phyloP scores from a whole-genome alignment of 2,888 invertebrate species.

The Calameuta idolon region DNA sequence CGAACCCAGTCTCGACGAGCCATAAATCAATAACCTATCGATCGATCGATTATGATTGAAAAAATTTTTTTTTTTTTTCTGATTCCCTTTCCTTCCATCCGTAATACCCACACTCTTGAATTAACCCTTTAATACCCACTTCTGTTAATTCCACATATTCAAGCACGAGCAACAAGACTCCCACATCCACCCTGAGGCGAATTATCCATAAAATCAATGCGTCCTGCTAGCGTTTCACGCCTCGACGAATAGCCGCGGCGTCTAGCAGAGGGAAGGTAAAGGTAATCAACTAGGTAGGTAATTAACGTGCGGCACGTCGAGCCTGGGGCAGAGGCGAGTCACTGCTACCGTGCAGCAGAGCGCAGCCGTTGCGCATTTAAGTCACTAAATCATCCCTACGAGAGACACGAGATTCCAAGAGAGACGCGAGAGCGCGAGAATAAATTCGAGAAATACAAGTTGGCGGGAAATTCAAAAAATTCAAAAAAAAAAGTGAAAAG shows the following conservation, averaged over 20 bases:
- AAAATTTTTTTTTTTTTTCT: neutral
- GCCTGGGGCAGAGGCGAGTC: constrained; percentile 20
- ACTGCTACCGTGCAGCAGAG: constrained; percentile 12
- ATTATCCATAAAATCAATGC: constrained; percentile 8
- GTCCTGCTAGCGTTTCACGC: constrained; percentile 3
- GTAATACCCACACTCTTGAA: neutral
- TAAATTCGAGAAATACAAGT: neutral
- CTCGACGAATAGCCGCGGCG: neutral
- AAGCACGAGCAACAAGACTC: neutral
- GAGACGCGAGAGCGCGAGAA: constrained; percentile 6
- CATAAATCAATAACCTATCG: neutral
- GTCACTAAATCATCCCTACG: neutral
- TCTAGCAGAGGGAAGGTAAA: constrained; percentile 2
- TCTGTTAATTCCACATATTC: neutral
- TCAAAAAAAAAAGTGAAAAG: neutral
- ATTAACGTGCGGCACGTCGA: constrained; percentile 23
- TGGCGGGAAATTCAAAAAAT: neutral
- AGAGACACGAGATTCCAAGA: neutral
- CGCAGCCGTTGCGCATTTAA: neutral
- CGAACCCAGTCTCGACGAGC: neutral
- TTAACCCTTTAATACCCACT: neutral
- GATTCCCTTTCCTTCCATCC: neutral
- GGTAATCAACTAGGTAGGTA: constrained; percentile 14
- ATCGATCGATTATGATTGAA: neutral
- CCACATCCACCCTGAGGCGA: neutral